phyloP scores from a whole-genome alignment of 2,888 invertebrate species.

The Chrysina gloriosa region DNA sequence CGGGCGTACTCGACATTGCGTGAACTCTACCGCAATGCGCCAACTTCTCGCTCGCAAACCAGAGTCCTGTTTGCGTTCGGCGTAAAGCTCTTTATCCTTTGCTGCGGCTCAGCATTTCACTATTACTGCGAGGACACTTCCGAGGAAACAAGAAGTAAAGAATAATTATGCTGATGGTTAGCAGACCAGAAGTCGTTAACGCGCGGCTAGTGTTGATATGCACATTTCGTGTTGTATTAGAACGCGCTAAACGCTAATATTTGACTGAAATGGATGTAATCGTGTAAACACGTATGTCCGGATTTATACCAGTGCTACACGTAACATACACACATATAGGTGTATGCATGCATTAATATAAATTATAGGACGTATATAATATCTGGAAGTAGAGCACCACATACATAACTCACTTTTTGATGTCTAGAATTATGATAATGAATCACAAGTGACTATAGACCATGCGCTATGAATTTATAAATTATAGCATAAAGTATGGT shows the following conservation, averaged over 20 bases:
- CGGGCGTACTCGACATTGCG: conserved; percentile 37
- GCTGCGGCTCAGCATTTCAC: background rate
- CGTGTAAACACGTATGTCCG: background rate
- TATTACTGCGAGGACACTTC: conserved; percentile 22
- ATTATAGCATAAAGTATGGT: too few relatives aligned
- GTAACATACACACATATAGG: background rate
- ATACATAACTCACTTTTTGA: too few relatives aligned
- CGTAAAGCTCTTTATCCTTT: conserved; percentile 24
- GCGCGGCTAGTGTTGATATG: conserved; percentile 14
- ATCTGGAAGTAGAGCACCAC: too few relatives aligned
- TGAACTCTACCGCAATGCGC: conserved; percentile 52
- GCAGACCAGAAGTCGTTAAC: conserved; percentile 26
- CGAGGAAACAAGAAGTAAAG: conserved; percentile 34
- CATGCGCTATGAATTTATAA: too few relatives aligned
- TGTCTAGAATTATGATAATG: too few relatives aligned
- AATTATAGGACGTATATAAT: too few relatives aligned
- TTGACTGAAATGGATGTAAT: conserved; percentile 20
- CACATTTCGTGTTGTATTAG: conserved; percentile 1
- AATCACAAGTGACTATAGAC: too few relatives aligned
- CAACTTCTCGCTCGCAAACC: conserved; percentile 33
- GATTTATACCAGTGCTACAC: background rate
- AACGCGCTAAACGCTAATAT: conserved; percentile 21
- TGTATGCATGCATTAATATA: background rate
- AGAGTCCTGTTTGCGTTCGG: background rate
- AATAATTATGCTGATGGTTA: conserved; percentile 22